Conservation (phyloP, 2,797 vertebrate species). For the Trachurus trachurus region DNA sequence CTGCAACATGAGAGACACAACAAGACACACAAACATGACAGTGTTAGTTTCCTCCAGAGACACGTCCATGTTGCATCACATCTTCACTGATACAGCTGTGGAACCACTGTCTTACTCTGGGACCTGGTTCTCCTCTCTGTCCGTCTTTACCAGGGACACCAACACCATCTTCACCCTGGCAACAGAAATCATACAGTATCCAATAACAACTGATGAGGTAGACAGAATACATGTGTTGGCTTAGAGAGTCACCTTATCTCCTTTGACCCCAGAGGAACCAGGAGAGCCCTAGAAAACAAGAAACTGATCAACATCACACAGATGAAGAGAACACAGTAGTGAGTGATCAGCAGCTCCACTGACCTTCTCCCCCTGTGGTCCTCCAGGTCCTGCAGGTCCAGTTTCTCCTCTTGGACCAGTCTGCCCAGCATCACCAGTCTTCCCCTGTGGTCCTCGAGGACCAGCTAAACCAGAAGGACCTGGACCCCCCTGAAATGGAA, state of each 20-base stretch:
- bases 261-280: constrained; percentile 85
- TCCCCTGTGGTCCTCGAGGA: constrained; percentile 85
- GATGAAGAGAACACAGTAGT: no score
- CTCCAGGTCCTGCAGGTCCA: no score
- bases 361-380: no score
- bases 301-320: no score
- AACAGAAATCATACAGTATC: no score
- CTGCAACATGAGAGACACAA: no score
- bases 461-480: constrained; percentile 91
- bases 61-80: constrained; percentile 19
- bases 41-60: no score
- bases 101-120: constrained; percentile 84
- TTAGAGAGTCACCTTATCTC: constrained; percentile 90
- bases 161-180: constrained; percentile 88
- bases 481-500: constrained; percentile 88
- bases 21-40: no score
- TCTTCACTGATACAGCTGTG: neutral
- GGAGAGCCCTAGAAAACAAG: no score
- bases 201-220: no score
- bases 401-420: no score
- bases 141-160: constrained; percentile 91
- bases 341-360: no score
- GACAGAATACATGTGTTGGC: neutral
- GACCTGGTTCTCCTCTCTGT: constrained; percentile 92
- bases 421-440: constrained; percentile 86